Conservation (phyloP, 2,888 invertebrate genomes). For the Phalera bucephala region DNA sequence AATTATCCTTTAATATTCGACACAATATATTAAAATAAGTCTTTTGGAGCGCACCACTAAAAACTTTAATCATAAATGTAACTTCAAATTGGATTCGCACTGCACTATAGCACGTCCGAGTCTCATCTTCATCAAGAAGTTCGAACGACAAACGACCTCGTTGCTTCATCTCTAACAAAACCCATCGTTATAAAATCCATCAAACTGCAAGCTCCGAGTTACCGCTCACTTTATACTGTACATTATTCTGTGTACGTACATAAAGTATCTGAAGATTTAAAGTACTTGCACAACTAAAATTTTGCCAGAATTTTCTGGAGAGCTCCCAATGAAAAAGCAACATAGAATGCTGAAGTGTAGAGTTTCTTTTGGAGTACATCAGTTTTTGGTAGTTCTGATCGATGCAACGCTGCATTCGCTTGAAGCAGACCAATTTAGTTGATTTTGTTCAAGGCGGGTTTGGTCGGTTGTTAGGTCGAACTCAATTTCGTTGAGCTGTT, state of each 20-base stretch:
- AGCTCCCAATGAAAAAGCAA: constrained; percentile 21
- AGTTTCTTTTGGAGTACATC: constrained; percentile 27
- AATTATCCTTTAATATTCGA: too few relatives aligned
- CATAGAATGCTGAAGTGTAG: constrained; percentile 20
- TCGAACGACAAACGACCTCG: constrained; percentile 6
- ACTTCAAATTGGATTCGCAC: constrained; percentile 15
- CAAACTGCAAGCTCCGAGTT: constrained; percentile 42
- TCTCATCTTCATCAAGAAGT: constrained; percentile 23
- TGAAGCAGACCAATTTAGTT: constrained; percentile 64
- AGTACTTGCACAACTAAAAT: constrained; percentile 56
- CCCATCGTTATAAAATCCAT: constrained; percentile 51
- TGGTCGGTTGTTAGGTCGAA: constrained; percentile 27
- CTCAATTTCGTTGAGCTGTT: constrained; percentile 29
- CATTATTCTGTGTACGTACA: constrained; percentile 52
- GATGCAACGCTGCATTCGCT: constrained; percentile 60
- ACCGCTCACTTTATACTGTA: constrained; percentile 46
- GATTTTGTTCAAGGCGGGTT: constrained; percentile 57
- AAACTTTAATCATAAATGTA: constrained; percentile 9
- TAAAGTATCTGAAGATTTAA: constrained; percentile 61
- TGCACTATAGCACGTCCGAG: too few relatives aligned
- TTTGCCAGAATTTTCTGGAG: constrained; percentile 40
- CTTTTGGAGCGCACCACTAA: neutral
- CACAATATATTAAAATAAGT: too few relatives aligned
- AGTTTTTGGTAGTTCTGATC: constrained; percentile 39
- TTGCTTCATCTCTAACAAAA: constrained; percentile 21